Base-by-base conservation (phyloP, 2,888 invertebrate species). In the Dorcus hopei region DNA sequence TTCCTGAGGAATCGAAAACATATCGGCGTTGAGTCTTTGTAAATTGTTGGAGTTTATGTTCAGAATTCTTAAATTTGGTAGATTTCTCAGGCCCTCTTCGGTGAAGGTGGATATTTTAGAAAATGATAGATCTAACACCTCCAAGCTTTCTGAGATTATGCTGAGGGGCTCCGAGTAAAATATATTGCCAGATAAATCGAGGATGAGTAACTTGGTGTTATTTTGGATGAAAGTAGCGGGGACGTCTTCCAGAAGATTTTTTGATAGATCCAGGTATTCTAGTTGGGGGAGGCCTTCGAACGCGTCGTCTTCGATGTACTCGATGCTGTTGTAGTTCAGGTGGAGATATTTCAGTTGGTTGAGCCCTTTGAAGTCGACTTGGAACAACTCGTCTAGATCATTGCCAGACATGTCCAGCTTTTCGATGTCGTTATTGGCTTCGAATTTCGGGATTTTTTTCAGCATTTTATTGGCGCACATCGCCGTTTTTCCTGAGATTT, bases 321-420 rank as follows among this genome's bases (percentile, higher is more conserved):
- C 67, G 8, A 78, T 68, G 49, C 65, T 66, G 43, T 75, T 74
- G 45, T 67, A 64, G 62, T 76, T 75, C 49, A 78, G 57, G 57
- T 72, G 72, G 9, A 78, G 59, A 53, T 72, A 72, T 59, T 69
- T 69, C 8, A 78, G 67, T 14, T 68, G 63, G 19, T 65, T 63
- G 39, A 69, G 70, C 52, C 71, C 70, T 33, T 67, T 68, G 54
- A 77, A 72, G 58, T 74, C 69, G 11, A 66, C 66, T 11, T 58
- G 53, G 19, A 64, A 66, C 19, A 78, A 64, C 41, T 68, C 68
- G 43, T 70, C 66, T 38, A 78, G 69, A 26, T 71, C 67, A 59
- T 77, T 77, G 9, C 71, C 70, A 2, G 77, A 75, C 8, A 78
- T 62, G 57, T 78, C 75, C 3, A 78, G 66, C 9, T 72, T 68